Base-by-base conservation (phyloP, 2,888 invertebrate species). In the Caenorhabditis zanzibari region DNA sequence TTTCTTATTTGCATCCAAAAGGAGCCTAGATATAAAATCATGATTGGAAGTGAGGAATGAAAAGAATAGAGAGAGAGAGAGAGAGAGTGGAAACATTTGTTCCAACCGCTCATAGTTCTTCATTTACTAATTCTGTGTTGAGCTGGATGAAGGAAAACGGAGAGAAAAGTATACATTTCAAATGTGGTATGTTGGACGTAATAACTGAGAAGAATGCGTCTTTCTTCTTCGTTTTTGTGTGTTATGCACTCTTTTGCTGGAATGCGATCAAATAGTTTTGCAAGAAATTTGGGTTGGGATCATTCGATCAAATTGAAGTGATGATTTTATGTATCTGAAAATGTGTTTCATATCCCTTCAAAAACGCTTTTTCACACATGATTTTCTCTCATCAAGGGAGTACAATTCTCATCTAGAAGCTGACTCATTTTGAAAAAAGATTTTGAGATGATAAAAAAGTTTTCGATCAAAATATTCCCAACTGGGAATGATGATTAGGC, bases 141-240 rank as follows among this genome's bases (percentile, higher is more conserved):
- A 66, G 66, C 74, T 47, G 26, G 22, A 52, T n/a, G 44, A 47
- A 22, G 32, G 14, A 16, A 58, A 41, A 19, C 22, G 38, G 10
- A 41, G n/a, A 38, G n/a, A 61, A 68, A 54, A 41, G 77, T 77
- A 77, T 77, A 56, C 61, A 77, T 77, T 77, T 77, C 77, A 63
- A 77, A 77, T 77, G 77, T 59, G 59, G 32, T 66, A 66, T 19
- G 32, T 44, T 28, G 58, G 41, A 58, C 75, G 52, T 32, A 49
- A 73, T 32, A 32, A 44, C 38, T 44, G 22, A 12, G 14, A 35
- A 59, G 47, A 72, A 59, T 47, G 59, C 22, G 22, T 26, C 26
- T 38, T 28, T 61, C 22, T 47, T 61, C 32, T 61, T n/a, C 14
- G 12, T 47, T 14, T 47, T 1, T 47, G 10, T 72, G 68, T 54